Base-by-base conservation (phyloP, 2,888 invertebrate species). In the Lithosia quadra region DNA sequence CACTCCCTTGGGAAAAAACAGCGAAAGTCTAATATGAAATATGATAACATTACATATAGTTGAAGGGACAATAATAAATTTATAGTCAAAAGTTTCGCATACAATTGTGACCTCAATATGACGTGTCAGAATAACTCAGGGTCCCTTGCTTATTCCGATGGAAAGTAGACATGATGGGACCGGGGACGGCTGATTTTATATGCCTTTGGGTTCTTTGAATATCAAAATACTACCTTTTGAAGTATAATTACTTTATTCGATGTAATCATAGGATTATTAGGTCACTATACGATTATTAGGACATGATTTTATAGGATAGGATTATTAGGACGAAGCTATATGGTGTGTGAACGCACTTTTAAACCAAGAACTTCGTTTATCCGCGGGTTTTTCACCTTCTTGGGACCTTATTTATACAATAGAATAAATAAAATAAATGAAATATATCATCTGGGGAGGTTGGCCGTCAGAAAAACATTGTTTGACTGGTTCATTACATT, bases 11-110 rank as follows among this genome's bases (percentile, higher is more conserved):
- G 74, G 79, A 64, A 43, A n/a, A 13, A 15, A 57, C 72, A n/a
- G 13, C 55, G 61, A 63, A 63, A 72, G 33, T 60, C 22, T 77
- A 72, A 77, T 73, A 64, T 69, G 66, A 79, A 66, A 77, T 79
- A 78, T 77, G 65, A 63, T 56, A 39, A 58, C 66, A 72, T 72
- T 75, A 34, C 22, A 13, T 55, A 79, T 77, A 75, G 65, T 69
- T 70, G 72, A 68, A 68, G 53, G 49, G 60, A 72, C 67, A 79
- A 68, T 77, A 77, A 79, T 81, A 79, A 81, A 80, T 81, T 81
- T 81, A 79, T 77, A 67, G 77, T 69, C 73, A 69, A 80, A 76
- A 81, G 64, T 81, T 80, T 75, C 24, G 56, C 69, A 68, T 60
- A 68, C 59, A 64, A 76, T 69, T 69, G 1, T 65, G 66, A 55